Evolutionary conservation across 1,140 invertebrate genomes (phyloP), one percentile per base, ranked within the genome.

Genomic region (Drosophila kepulauana): DNA sequence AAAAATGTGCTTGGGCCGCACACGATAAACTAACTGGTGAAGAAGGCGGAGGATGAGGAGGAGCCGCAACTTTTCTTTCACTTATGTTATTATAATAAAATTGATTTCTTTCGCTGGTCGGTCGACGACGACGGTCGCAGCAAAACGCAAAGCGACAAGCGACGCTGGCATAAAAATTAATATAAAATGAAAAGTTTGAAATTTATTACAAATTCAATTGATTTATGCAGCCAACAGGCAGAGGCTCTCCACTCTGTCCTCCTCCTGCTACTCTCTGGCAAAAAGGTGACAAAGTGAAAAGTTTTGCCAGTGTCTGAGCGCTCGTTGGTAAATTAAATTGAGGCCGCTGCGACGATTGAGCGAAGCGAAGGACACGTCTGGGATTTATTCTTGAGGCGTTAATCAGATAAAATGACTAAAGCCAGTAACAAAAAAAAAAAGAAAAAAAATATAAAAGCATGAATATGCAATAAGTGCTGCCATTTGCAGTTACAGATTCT

Each of bases 151-250:
- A 67, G 30, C 77, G 59, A 43, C 81, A 49, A 62, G 35, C 57
- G 73, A 64, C 48, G 77, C 75, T 88, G 85, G 71, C 85, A 84
- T 88, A 82, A 84, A 84, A 89, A 88, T 88, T 88, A 88, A 88
- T 88, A 88, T 89, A 89, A 88, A 88, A 88, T 89, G 85, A 88
- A 88, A 88, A 88, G 85, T 88, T 88, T 88, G 85, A 89, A 88
- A 88, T 88, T 88, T 88, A 89, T 88, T 88, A 89, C 85, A 88
- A 88, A 89, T 88, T 88, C 80, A 88, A 88, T 88, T 88, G 85
- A 88, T 88, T 88, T 88, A 88, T 88, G 85, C 85, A 85, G 73
- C 57, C 67, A 62, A 43, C 49, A 52, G 57, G 11, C 54, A 13
- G 30, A 28, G 61, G 3, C 20, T 20, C 51, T n/a, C 43, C 13